Evolutionary conservation across 2,888 invertebrate genomes (phyloP).

Genomic region (Nysson spinosus): DNA sequence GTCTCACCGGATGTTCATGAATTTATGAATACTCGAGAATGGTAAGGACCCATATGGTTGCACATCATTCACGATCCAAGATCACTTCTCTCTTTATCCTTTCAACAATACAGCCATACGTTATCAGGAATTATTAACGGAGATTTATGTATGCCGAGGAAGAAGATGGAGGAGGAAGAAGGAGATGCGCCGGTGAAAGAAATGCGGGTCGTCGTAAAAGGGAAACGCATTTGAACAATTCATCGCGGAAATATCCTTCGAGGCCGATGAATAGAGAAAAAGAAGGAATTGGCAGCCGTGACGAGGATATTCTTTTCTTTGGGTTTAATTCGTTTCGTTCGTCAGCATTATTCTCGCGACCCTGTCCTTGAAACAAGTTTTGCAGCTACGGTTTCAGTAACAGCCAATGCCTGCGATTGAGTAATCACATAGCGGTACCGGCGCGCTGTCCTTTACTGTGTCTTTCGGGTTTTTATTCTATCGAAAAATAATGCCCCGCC

Average conservation of each 20-base stretch:
- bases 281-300: constrained; percentile 20
- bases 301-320: constrained; percentile 19
- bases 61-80: too few species aligned
- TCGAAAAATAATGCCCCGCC: constrained; percentile 19
- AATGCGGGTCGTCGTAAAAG: constrained; percentile 15
- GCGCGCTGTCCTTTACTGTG: constrained; percentile 26
- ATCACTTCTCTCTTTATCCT: not conserved
- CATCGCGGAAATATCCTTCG: constrained; percentile 9
- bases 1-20: too few species aligned
- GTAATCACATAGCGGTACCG: constrained; percentile 53
- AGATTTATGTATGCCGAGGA: not conserved
- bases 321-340: constrained; percentile 29
- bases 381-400: constrained; percentile 41
- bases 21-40: too few species aligned
- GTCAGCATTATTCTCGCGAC: constrained; percentile 36
- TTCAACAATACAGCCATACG: not conserved
- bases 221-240: constrained; percentile 8
- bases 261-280: constrained; percentile 7
- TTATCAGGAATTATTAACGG: constrained; percentile 9
- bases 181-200: not conserved
- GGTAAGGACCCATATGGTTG: too few species aligned
- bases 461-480: constrained; percentile 30
- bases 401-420: constrained; percentile 45
- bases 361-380: constrained; percentile 55
- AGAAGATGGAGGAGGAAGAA: not conserved